Base-by-base conservation (phyloP, 1,140 invertebrate genomes). In the Choristoneura fumiferana region DNA sequence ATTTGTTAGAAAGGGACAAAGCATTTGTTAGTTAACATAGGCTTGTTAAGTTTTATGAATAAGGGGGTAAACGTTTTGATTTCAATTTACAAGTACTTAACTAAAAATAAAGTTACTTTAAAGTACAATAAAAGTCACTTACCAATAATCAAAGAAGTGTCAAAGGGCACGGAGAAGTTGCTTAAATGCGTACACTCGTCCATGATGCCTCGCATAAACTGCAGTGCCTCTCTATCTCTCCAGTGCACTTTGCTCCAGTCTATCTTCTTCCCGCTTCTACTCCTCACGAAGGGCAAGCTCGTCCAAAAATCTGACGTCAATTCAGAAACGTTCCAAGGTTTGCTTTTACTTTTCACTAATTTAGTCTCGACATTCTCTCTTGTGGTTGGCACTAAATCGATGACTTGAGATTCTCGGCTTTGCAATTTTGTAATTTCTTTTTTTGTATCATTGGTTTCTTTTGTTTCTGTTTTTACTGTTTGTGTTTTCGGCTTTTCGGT, bases 171-270 rank as follows among this genome's bases (percentile, higher is more conserved):
- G 9, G 95, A 94, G 77, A 98, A 99, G 85, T 99, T 98, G 58
- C 93, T 95, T 1, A 99, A 89, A 89, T 99, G 98, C 1, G 98
- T 99, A 81, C 97, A 99, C 87, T 99, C 97, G 78, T 99, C 98
- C 98, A 99, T 99, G 62, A 99, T 94, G 0, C 97, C 97, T 17
- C 95, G 91, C 98, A 99, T 99, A 79, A 99, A 99, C 84, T 97
- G 94, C 8, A 97, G 67, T 0, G 96, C 95, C 78, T 97, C 95
- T 63, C 92, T 91, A 67, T 94, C 93, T 40, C 92, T 89, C 91
- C 91, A 92, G 65, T 92, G 91, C 6, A 90, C 91, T 72, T 91
- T 92, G 10, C 84, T 84, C 62, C 91, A 91, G 49, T 91, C 90
- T 81, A 89, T 89, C 67, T 83, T 83, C 60, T 78, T 89, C 49